Evolutionary conservation across 2,888 invertebrate genomes (phyloP), one percentile per base, ranked within the genome.

Genomic region (Eledona agricola): DNA sequence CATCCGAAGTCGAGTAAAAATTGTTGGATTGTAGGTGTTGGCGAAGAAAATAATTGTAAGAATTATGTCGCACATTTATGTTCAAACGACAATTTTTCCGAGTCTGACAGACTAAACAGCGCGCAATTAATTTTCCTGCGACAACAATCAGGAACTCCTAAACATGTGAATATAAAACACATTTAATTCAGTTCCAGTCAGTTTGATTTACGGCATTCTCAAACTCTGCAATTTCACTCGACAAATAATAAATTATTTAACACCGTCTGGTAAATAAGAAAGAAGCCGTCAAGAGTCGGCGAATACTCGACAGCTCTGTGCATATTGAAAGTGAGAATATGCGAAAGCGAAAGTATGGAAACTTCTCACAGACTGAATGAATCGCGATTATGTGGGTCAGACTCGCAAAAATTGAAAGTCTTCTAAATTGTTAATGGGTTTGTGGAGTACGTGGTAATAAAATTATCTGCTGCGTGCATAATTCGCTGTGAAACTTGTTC

Each of bases 261-360:
- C 46, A 46, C 22, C 22, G 43, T 43, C 43, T 43, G 43, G 26
- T 19, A n/a, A 29, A 42, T 7, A 31, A 42, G 42, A 42, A 43
- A n/a, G n/a, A n/a, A 10, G 11, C 17, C 23, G 9, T 4, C 10
- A 42, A 13, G 11, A 10, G 11, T 4, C 19, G 23, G 5, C 9
- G 11, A 29, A 29, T 23, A n/a, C 9, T 10, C n/a, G 28, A 28
- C 10, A n/a, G 13, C n/a, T 3, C 12, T 31, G 26, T 26, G 31
- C 29, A 31, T 31, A 52, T 38, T 52, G 45, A 52, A 52, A 52
- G 46, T 52, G 34, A 52, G 51, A 52, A 40, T 32, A 28, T 35
- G 9, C 52, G 52, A 52, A 52, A 52, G 52, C 31, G 52, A 52
- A 52, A 52, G 52, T 52, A 40, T 45, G 46, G 46, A 52, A 52